These are phyloP conservation scores for Cydia amplana DNA, from an alignment of 1,140 invertebrate species.

Conservation along the genomic window DNA sequence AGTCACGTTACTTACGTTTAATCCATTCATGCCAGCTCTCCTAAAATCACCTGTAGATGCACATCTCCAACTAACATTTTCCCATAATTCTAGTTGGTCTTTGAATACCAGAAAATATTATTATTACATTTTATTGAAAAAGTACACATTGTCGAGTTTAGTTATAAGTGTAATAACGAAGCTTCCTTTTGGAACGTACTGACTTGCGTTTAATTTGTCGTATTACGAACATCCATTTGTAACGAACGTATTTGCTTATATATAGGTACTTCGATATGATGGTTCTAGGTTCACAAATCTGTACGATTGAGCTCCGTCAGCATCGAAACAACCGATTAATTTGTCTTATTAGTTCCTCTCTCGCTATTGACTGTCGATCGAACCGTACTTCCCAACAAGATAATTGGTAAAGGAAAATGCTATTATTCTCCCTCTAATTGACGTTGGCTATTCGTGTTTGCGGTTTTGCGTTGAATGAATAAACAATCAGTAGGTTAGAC, in stretches of 20 bases:
- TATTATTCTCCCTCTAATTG: slow-evolving; percentile 30
- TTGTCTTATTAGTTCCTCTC: slow-evolving; percentile 27
- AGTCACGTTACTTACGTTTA: too few species aligned
- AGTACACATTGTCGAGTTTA: too few species aligned
- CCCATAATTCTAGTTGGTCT: too few species aligned
- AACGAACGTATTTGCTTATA: not conserved
- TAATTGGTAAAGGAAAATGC: slow-evolving; percentile 30
- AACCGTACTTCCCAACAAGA: slow-evolving; percentile 26
- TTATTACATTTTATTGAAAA: too few species aligned
- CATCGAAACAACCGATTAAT: slow-evolving; percentile 29
- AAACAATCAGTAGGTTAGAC: slow-evolving; percentile 16
- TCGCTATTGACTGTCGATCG: slow-evolving; percentile 23
- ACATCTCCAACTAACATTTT: too few species aligned
- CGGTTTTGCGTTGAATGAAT: slow-evolving; percentile 16
- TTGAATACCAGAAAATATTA: too few species aligned
- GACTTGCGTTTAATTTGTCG: too few species aligned
- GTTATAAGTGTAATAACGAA: too few species aligned
- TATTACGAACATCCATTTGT: too few species aligned
- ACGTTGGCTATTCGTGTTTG: slow-evolving; percentile 31
- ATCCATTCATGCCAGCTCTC: too few species aligned
- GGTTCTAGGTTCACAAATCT: not conserved
- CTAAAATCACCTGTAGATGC: too few species aligned
- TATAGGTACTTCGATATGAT: not conserved
- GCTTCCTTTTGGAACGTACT: too few species aligned
- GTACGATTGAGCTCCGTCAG: slow-evolving; percentile 2